Evolutionary conservation across 2,797 vertebrate species (phyloP).

Genomic region (Ctenochaetus hawaiiensis): DNA sequence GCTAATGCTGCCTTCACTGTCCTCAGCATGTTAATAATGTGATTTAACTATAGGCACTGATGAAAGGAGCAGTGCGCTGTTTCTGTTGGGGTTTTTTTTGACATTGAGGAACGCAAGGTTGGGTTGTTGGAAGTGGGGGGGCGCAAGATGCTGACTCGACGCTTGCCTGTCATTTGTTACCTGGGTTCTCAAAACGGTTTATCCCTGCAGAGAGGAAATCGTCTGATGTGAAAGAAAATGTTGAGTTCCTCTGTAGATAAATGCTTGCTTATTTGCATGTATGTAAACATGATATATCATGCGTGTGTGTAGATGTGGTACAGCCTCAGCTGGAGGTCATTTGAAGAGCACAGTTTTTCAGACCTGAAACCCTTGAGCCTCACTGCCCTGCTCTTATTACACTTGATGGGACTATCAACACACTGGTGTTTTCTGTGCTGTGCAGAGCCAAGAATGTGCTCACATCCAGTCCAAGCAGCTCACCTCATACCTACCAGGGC

Average conservation of each 20-base stretch:
- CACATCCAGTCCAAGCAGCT: conserved; percentile 23
- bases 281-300: conserved; percentile 15
- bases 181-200: conserved; percentile 27
- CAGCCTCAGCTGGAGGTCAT: conserved; percentile 56
- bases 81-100: conserved; percentile 34
- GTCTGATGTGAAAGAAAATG: conserved; percentile 37
- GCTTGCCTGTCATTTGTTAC: conserved; percentile 51
- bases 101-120: conserved; percentile 62
- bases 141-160: conserved; percentile 62
- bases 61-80: conserved; percentile 55
- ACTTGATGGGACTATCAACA: conserved; percentile 1
- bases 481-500: conserved; percentile 52
- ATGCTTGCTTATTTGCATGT: conserved; percentile 23
- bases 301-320: neutral
- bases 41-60: conserved; percentile 48
- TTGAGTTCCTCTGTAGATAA: conserved; percentile 35
- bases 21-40: conserved; percentile 67
- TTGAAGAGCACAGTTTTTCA: conserved; percentile 56
- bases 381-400: conserved; percentile 47
- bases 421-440: conserved; percentile 13
- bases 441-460: conserved; percentile 47
- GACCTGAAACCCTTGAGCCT: conserved; percentile 30
- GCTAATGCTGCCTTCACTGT: conserved; percentile 65
- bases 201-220: conserved; percentile 48
- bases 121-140: neutral